Base-by-base conservation (phyloP, 2,113 vertebrate genomes). In the Lucifuga dentata region DNA sequence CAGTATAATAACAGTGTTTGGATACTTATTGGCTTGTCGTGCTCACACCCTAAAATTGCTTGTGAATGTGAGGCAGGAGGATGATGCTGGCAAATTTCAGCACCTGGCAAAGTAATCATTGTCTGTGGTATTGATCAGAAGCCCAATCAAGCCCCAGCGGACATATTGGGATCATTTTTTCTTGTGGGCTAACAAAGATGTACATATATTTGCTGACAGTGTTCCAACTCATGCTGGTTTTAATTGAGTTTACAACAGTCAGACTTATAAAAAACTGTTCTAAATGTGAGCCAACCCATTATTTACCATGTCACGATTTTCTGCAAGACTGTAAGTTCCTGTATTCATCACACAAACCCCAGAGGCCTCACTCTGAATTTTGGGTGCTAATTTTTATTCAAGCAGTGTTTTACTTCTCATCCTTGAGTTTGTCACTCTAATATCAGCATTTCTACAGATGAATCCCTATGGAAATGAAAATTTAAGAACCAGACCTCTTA, bases 361-460 rank as follows among this genome's bases (percentile, higher is more conserved):
- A 26, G 20, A 15, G 41, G 15, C 41, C 50, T 59, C 9, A 32
- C 26, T 38, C 64, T 10, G 24, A n/a, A 23, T 45, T 36, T 20
- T 13, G 55, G 26, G n/a, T 35, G 51, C 67, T 76, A 24, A 36
- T 78, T 51, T 68, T 57, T 20, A 86, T 64, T 82, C 69, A 41
- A 39, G 48, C 13, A 1, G 6, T 4, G 59, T 68, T 52, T 73
- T 13, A 49, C 49, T 50, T 23, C 49, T 72, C 32, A 19, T 21
- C 39, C 8, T 11, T 10, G 13, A 43, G 44, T 49, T 17, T 55
- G 46, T 80, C 53, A 41, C 53, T 32, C 48, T 26, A 23, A 24
- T 40, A 69, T 49, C 67, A 44, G 52, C 51, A 38, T 56, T 53
- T 53, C 48, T n/a, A 17, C 36, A 64, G 51, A 70, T 32, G 45